Evolutionary conservation across 2,888 invertebrate species (phyloP).

Genomic region (Agriotes lineatus): DNA sequence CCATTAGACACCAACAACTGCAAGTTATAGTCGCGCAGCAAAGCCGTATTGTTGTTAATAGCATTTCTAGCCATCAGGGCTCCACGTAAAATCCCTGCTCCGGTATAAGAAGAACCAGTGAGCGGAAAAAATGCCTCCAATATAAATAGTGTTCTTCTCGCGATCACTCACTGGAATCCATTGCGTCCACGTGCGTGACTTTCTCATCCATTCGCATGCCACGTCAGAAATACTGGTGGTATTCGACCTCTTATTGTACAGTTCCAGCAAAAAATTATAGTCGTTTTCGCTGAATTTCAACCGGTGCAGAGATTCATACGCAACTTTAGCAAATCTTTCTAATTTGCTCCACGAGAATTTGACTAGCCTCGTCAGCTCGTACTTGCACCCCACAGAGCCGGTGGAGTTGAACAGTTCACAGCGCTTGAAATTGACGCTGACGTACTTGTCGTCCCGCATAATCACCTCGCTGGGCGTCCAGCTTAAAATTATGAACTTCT

Average conservation of each 20-base stretch:
- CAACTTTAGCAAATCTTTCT: slow-evolving; percentile 67
- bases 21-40: slow-evolving; percentile 74
- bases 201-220: slow-evolving; percentile 78
- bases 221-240: slow-evolving; percentile 61
- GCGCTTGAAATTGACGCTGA: slow-evolving; percentile 73
- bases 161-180: slow-evolving; percentile 67
- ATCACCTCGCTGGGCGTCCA: slow-evolving; percentile 77
- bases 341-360: slow-evolving; percentile 76
- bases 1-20: slow-evolving; percentile 73
- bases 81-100: slow-evolving; percentile 72
- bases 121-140: slow-evolving; percentile 82
- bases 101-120: slow-evolving; percentile 71
- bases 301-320: slow-evolving; percentile 68
- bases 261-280: slow-evolving; percentile 68
- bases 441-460: slow-evolving; percentile 66
- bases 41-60: slow-evolving; percentile 71
- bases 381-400: slow-evolving; percentile 69
- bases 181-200: slow-evolving; percentile 64
- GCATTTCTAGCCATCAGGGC: slow-evolving; percentile 74
- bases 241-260: slow-evolving; percentile 55
- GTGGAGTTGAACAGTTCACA: slow-evolving; percentile 68
- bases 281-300: slow-evolving; percentile 68
- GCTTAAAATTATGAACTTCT: slow-evolving; percentile 73
- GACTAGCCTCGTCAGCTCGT: slow-evolving; percentile 76
- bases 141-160: slow-evolving; percentile 67